Percentiles rank a stretch among this genome's conserved stretches.
Conservation (phyloP, 2,113 vertebrate species). For the Miniopterus natalensis region DNA sequence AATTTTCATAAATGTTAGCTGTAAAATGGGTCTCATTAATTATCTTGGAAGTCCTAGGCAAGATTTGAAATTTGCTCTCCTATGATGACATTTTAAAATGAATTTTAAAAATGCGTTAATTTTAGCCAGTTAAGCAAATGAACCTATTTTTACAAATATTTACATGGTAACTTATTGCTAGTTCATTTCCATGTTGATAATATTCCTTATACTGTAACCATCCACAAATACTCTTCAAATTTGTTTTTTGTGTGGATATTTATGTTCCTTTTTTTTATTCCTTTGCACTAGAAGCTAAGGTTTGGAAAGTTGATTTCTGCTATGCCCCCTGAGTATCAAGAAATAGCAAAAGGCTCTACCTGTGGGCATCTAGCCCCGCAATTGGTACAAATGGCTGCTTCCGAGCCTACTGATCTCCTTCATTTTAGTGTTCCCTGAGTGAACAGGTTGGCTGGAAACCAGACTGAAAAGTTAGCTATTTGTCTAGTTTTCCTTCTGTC, state of each 20-base stretch:
- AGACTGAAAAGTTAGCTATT: neutral
- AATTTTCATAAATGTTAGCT: constrained; percentile 47
- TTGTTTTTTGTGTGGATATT: neutral
- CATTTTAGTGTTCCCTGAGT: neutral
- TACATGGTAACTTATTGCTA: constrained; percentile 25
- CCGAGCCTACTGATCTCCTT: neutral
- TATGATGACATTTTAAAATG: constrained; percentile 56
- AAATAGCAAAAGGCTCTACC: neutral
- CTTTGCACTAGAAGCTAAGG: neutral
- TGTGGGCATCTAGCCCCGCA: neutral
- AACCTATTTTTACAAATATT: neutral
- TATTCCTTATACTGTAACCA: neutral
- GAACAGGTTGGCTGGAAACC: neutral
- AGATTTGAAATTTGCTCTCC: constrained; percentile 53
- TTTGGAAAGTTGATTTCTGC: constrained; percentile 40
- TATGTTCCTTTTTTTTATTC: neutral
- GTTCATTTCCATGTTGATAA: constrained; percentile 31
- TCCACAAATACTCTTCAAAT: constrained; percentile 9
- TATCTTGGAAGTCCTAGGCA: constrained; percentile 52
- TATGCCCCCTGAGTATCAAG: neutral
- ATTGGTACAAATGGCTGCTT: neutral
- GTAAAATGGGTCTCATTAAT: constrained; percentile 38
- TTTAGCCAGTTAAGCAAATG: constrained; percentile 51
- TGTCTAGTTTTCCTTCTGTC: neutral
- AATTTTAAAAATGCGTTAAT: constrained; percentile 49